Conservation (phyloP, 2,113 vertebrate genomes). For the Sprattus sprattus region DNA sequence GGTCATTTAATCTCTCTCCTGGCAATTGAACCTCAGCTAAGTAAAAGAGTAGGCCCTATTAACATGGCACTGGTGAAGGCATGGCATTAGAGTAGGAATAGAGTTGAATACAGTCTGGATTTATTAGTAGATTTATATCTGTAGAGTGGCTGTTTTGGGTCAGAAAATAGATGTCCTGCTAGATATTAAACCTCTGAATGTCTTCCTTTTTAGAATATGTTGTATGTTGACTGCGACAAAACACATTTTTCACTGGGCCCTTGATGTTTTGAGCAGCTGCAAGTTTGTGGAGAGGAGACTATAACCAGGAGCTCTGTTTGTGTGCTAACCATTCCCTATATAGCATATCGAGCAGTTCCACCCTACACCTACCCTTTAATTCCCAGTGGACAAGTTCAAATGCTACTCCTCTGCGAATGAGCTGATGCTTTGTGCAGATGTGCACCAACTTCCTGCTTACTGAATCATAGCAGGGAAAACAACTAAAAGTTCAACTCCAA, state of each 20-base stretch:
- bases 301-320: not conserved
- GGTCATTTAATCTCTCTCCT: no score
- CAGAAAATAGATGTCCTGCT: not conserved
- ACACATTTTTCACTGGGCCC: not conserved
- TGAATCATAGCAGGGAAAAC: not conserved
- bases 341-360: not conserved
- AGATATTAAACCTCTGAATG: not conserved
- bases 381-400: not conserved
- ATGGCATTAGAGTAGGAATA: no score
- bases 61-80: no score
- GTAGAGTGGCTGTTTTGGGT: no score
- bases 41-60: no score
- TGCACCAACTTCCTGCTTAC: slow-evolving; percentile 9
- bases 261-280: slow-evolving; percentile 5
- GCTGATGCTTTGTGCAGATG: slow-evolving; percentile 19
- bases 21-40: no score
- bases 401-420: not conserved
- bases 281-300: not conserved
- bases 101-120: no score
- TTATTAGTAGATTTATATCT: no score
- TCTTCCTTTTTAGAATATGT: not conserved
- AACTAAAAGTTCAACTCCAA: not conserved
- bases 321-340: not conserved
- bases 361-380: not conserved
- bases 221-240: not conserved